Evolutionary conservation across 2,797 vertebrate species (phyloP).

Genomic region (Mustela erminea): DNA sequence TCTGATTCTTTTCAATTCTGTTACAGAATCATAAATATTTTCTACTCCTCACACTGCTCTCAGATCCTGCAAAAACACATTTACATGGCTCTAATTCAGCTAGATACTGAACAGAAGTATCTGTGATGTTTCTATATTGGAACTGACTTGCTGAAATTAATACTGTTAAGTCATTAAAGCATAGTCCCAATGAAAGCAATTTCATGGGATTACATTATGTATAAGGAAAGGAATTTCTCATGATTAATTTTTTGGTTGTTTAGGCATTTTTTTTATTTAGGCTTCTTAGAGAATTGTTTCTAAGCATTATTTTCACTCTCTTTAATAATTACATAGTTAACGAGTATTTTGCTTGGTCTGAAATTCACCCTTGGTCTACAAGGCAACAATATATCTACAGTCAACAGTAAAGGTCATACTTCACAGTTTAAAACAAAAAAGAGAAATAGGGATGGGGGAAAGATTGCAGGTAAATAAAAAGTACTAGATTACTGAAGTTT

Average conservation of each 20-base stretch:
- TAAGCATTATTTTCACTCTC: slow-evolving; percentile 13
- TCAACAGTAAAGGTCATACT: neutral
- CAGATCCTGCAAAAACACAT: neutral
- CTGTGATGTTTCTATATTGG: neutral
- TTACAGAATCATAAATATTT: neutral
- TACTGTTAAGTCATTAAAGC: slow-evolving; percentile 38
- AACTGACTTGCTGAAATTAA: slow-evolving; percentile 33
- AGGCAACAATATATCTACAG: neutral
- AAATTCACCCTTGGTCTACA: slow-evolving; percentile 24
- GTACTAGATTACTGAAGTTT: neutral
- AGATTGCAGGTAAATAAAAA: slow-evolving; percentile 23
- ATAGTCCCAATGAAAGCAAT: slow-evolving; percentile 33
- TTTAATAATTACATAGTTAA: neutral
- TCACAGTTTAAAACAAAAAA: neutral
- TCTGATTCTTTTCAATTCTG: neutral
- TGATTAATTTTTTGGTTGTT: neutral
- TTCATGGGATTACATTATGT: slow-evolving; percentile 45
- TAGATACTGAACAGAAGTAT: neutral
- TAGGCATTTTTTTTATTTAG: neutral
- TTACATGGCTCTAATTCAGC: slow-evolving; percentile 35
- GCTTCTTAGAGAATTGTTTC: neutral
- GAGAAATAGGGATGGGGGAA: neutral
- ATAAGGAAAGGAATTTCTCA: slow-evolving; percentile 19
- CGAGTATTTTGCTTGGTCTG: neutral
- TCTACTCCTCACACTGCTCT: neutral